Evolutionary conservation across 2,888 invertebrate genomes (phyloP).

Genomic region (Dolichopus griseipennis): DNA sequence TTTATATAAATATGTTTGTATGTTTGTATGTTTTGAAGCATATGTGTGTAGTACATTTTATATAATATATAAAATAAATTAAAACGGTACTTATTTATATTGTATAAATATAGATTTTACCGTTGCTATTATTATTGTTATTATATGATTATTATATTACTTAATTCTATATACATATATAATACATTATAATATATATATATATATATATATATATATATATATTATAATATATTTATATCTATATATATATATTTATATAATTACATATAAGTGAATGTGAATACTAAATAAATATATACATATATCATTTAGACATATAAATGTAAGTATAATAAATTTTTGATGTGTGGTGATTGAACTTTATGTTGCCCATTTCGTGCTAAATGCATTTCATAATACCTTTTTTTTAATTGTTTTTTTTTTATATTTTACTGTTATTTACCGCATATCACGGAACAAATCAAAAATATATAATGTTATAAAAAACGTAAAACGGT

Average conservation of each 20-base stretch:
- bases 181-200: too few relatives aligned
- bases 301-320: too few relatives aligned
- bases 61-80: not conserved
- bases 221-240: not conserved
- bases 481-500: not conserved
- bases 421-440: too few relatives aligned
- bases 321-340: too few relatives aligned
- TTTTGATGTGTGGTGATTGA: constrained; percentile 3
- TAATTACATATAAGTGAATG: not conserved
- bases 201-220: not conserved
- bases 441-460: not conserved
- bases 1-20: not conserved
- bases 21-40: not conserved
- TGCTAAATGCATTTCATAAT: not conserved
- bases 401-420: not conserved
- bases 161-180: too few relatives aligned
- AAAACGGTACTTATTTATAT: not conserved
- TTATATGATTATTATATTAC: too few relatives aligned
- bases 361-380: not conserved
- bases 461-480: not conserved
- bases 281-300: too few relatives aligned
- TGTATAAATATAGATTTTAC: too few relatives aligned
- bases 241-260: too few relatives aligned
- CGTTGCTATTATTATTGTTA: too few relatives aligned
- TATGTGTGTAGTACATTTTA: too few relatives aligned